phyloP scores from a whole-genome alignment of 2,888 invertebrate genomes.

The Polymixis flavicincta region DNA sequence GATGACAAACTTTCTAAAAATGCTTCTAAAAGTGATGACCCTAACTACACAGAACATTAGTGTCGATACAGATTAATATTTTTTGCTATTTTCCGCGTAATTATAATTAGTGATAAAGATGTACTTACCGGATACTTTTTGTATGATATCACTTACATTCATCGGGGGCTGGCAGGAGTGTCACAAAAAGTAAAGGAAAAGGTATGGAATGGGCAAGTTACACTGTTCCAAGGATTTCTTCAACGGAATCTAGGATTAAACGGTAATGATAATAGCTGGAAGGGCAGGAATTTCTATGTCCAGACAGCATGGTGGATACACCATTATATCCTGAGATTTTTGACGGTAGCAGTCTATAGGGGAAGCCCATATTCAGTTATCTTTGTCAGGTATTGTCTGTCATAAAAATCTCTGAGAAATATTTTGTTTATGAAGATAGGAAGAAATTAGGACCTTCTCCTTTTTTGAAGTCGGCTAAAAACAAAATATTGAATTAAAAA shows the following conservation, averaged over 20 bases:
- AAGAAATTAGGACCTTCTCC: neutral
- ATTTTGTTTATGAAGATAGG: too few relatives aligned
- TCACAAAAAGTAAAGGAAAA: slow-evolving; percentile 30
- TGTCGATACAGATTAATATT: slow-evolving; percentile 63
- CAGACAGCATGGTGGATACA: slow-evolving; percentile 30
- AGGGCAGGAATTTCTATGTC: slow-evolving; percentile 22
- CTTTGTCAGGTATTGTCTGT: slow-evolving; percentile 10
- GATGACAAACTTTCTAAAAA: neutral
- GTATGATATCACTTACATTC: slow-evolving; percentile 60
- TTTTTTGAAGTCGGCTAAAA: neutral
- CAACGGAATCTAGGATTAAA: slow-evolving; percentile 8
- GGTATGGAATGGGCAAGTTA: slow-evolving; percentile 15
- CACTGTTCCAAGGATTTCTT: slow-evolving; percentile 31
- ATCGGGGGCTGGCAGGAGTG: slow-evolving; percentile 6
- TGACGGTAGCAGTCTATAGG: slow-evolving; percentile 4
- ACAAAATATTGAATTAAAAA: neutral
- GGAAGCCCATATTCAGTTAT: slow-evolving; percentile 34
- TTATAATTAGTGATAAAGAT: slow-evolving; percentile 63
- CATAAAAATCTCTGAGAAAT: slow-evolving; percentile 9
- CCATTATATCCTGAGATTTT: slow-evolving; percentile 13
- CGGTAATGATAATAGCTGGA: slow-evolving; percentile 31
- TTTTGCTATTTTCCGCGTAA: slow-evolving; percentile 61
- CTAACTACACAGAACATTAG: slow-evolving; percentile 38
- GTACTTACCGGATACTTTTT: slow-evolving; percentile 44
- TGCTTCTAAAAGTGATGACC: slow-evolving; percentile 2